These are phyloP conservation scores for Drosophila aff. DNA, from an alignment of 1,140 invertebrate species.

Conservation along the genomic window DNA sequence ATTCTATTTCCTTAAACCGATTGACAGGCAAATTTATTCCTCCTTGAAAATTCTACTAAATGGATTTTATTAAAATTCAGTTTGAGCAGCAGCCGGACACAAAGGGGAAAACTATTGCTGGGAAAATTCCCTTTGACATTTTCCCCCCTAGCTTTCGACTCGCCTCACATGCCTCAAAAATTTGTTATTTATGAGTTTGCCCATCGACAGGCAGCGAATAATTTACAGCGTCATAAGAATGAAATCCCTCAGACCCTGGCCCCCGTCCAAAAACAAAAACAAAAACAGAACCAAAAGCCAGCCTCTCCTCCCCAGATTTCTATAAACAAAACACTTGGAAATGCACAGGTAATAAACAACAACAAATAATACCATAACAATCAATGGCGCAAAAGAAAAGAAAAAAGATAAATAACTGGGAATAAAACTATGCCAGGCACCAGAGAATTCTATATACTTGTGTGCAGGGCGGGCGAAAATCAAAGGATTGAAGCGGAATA, in stretches of 20 bases:
- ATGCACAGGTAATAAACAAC: conserved; percentile 71
- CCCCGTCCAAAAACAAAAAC: too few relatives aligned
- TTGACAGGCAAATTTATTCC: conserved; percentile 18
- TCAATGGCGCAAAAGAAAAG: conserved; percentile 8
- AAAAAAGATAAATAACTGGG: conserved; percentile 14
- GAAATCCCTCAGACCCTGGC: background rate
- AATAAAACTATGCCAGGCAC: conserved; percentile 21
- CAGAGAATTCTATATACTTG: conserved; percentile 1
- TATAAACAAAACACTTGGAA: conserved; percentile 75
- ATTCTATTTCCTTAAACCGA: conserved; percentile 3
- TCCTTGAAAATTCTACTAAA: conserved; percentile 2
- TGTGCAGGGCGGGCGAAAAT: background rate
- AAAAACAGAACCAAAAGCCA: background rate
- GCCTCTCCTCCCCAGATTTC: background rate
- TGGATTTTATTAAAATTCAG: conserved; percentile 17
- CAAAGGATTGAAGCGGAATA: conserved; percentile 17
- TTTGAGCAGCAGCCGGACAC: background rate
- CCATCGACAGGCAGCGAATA: conserved; percentile 62
- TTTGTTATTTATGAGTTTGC: conserved; percentile 66
- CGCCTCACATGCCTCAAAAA: conserved; percentile 17
- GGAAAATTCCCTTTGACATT: conserved; percentile 25
- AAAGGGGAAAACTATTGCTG: conserved; percentile 9
- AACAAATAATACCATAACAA: conserved; percentile 43
- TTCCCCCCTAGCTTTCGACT: background rate
- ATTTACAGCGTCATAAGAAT: conserved; percentile 62